phyloP scores from a whole-genome alignment of 35 echinoderm and acorn worm species.

The Acanthaster planci region DNA sequence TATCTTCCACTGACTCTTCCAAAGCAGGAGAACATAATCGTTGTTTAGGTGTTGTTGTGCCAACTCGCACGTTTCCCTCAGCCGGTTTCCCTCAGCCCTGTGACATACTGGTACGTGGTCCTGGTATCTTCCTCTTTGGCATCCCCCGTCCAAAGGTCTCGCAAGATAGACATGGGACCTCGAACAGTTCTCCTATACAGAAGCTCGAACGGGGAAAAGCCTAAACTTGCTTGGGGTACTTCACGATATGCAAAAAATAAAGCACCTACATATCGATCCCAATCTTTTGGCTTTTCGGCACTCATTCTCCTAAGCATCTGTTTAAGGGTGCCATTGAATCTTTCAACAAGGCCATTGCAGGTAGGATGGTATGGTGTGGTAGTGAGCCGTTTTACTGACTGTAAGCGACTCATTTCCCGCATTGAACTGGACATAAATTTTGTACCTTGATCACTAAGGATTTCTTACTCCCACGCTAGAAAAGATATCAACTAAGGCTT shows the following conservation, averaged over 20 bases:
- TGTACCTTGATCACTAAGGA: constrained; percentile 46
- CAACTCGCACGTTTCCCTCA: constrained; percentile 54
- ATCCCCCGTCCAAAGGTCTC: constrained; percentile 57
- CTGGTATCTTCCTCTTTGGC: constrained; percentile 28
- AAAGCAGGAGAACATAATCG: neutral
- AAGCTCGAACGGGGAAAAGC: constrained; percentile 76
- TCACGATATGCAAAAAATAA: constrained; percentile 60
- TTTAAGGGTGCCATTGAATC: constrained; percentile 63
- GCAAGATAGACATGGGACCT: constrained; percentile 53
- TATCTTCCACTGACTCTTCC: neutral
- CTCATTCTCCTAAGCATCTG: constrained; percentile 46
- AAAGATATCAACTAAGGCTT: constrained; percentile 55
- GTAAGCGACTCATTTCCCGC: constrained; percentile 45
- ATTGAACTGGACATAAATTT: constrained; percentile 47
- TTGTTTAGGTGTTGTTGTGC: constrained; percentile 37
- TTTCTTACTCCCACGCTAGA: constrained; percentile 56
- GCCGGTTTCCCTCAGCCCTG: constrained; percentile 15
- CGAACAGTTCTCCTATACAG: constrained; percentile 66
- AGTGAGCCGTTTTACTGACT: constrained; percentile 39
- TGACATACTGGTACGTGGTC: constrained; percentile 65
- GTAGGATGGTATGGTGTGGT: constrained; percentile 51
- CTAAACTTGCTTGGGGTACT: constrained; percentile 38
- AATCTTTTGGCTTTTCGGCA: constrained; percentile 53
- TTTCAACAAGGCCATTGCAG: constrained; percentile 68
- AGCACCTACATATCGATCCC: constrained; percentile 56